Base-by-base conservation (phyloP, 2,888 invertebrate species). In the Griposia aprilina region DNA sequence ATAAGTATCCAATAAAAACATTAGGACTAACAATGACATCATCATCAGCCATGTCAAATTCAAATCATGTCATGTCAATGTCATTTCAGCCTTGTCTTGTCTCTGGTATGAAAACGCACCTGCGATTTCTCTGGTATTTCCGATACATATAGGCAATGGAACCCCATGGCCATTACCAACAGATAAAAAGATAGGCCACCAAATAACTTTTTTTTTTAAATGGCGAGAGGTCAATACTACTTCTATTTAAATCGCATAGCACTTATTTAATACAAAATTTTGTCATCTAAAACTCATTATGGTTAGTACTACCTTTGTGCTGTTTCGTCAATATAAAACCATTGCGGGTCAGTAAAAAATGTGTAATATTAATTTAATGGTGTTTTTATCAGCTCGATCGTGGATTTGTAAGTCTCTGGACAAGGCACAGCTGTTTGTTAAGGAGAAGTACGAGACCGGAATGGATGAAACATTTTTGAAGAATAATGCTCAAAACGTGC, bases 351-450 rank as follows among this genome's bases (percentile, higher is more conserved):
- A 76, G 80, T 88, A 92, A 92, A 92, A 92, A 92, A 90, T 89
- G 59, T 90, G 90, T 92, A 89, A 90, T 92, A 93, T 93, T 92
- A 91, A 93, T 93, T 92, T 93, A 92, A 92, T 93, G 90, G 91
- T 89, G 90, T 93, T 91, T 92, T 92, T 93, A 93, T 93, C 92
- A 82, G 79, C 72, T 74, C 83, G 81, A 92, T 93, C 90, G 87
- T 75, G 85, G 90, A 92, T 92, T 91, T 86, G 88, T 90, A 85
- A 89, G 86, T 82, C 83, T 82, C 81, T 76, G 87, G 78, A 89
- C 87, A 85, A 85, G 78, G 79, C 85, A 88, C 91, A 90, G 89
- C 84, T 91, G 89, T 83, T 76, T 50, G 80, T 93, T 92, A 93
- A 93, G 93, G 91, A 59, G 88, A 89, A 85, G 90, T 15, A n/a